These are phyloP conservation scores for Gyrodactylus bullatarudis DNA, from an alignment of 1,140 invertebrate genomes.

Conservation along the genomic window DNA sequence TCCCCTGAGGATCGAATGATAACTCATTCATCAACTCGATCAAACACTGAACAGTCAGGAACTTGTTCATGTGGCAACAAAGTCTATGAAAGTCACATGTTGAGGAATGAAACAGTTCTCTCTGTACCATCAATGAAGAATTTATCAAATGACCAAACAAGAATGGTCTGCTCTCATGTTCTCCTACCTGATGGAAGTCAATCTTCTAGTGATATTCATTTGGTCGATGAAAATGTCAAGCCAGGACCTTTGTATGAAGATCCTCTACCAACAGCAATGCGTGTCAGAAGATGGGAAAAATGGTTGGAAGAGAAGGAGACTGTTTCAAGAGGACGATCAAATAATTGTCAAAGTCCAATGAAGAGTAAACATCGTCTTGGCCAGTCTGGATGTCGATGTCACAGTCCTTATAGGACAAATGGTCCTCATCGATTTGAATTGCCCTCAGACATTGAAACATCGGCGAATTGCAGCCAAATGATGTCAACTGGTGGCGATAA, in stretches of 20 bases:
- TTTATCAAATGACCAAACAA: background rate
- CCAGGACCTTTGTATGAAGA: background rate
- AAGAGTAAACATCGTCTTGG: background rate
- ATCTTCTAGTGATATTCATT: background rate
- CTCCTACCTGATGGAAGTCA: background rate
- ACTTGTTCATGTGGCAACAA: background rate
- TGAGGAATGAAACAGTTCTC: background rate
- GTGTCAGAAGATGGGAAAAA: background rate
- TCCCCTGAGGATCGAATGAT: background rate
- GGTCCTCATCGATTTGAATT: background rate
- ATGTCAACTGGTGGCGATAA: background rate
- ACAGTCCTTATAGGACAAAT: background rate
- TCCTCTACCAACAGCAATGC: background rate
- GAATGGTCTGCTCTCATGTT: background rate
- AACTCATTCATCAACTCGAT: background rate
- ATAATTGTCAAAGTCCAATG: background rate
- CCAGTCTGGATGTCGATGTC: background rate
- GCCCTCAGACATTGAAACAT: background rate
- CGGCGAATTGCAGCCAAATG: background rate
- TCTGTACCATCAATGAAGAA: background rate
- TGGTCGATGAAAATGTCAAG: background rate
- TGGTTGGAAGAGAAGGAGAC: background rate
- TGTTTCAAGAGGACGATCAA: background rate
- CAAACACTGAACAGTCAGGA: background rate
- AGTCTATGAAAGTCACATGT: background rate